Base-by-base conservation (phyloP, 2,888 invertebrate species). In the Eledone cirrhosa region DNA sequence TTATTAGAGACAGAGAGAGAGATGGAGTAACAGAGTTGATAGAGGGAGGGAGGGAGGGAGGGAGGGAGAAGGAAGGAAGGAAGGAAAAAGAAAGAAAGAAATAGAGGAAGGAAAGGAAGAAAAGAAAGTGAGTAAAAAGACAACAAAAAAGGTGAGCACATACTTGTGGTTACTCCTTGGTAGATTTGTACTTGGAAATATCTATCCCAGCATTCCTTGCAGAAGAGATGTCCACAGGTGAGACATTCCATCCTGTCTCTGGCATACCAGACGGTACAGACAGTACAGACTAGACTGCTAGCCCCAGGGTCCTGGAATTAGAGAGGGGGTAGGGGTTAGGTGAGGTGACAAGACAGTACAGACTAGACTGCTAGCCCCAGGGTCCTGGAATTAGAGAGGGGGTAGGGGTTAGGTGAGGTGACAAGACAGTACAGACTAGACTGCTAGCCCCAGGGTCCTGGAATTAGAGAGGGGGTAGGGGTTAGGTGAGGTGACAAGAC, bases 131-230 rank as follows among this genome's bases (percentile, higher is more conserved):
- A 41, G 41, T 8, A 11, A 41, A 5, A 41, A 41, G 11, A 11
- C 41, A 41, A 41, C 0, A 11, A 41, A 41, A 11, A 41, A 41
- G 11, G 11, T 41, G 41, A 11, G 22, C 16, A 82, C 84, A 53
- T 81, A 93, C 93, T 92, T 83, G 93, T 93, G n/a, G 93, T 93
- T 79, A 93, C 93, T 91, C 97, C 96, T 92, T 96, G 96, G 91
- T 94, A 94, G 86, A 98, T 96, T 93, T 98, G 98, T 88, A 97
- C 95, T 93, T 98, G 97, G 91, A 98, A 97, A 93, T 97, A 97
- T 93, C 94, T 95, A 81, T 94, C 94, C 99, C 99, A 99, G 91
- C 99, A 99, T 83, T 96, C 95, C 91, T 94, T 95, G 91, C 99
- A 99, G 91, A 98, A 99, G 82, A 94, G 93, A 92, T 99, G 98